These are phyloP conservation scores for Amphibalanus amphitrite DNA, from an alignment of 1,140 invertebrate genomes.

Conservation along the genomic window DNA sequence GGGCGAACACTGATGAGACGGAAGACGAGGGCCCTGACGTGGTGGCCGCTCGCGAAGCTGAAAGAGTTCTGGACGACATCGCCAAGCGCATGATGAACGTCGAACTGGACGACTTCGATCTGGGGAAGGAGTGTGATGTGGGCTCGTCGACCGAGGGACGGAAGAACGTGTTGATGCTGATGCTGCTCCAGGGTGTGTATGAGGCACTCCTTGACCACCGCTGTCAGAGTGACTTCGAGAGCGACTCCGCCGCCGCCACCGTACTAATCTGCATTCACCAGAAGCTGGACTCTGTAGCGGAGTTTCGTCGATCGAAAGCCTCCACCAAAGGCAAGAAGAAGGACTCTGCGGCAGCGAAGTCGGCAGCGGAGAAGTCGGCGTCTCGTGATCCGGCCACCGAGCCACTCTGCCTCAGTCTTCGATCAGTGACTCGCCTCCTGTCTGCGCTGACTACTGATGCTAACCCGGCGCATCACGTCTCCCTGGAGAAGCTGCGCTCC, in stretches of 20 bases:
- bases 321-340: background rate
- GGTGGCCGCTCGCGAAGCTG: background rate
- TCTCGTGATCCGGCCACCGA: background rate
- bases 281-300: background rate
- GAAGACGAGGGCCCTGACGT: slow-evolving; percentile 6
- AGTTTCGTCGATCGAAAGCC: background rate
- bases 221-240: slow-evolving; percentile 9
- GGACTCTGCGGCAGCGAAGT: background rate
- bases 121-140: slow-evolving; percentile 27
- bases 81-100: background rate
- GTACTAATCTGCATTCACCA: background rate
- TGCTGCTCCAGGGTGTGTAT: slow-evolving; percentile 28
- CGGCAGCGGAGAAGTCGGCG: background rate
- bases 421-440: background rate
- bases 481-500: background rate
- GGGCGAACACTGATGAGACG: slow-evolving; percentile 12
- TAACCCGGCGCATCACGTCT: background rate
- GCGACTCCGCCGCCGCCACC: background rate
- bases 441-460: background rate
- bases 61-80: background rate
- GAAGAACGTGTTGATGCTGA: slow-evolving; percentile 25
- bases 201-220: slow-evolving; percentile 28
- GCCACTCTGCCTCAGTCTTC: background rate
- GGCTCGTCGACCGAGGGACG: slow-evolving; percentile 23
- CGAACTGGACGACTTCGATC: slow-evolving; percentile 18